Evolutionary conservation across 53 echinoderm and acorn worm genomes (phyloP), one percentile per base, ranked within the genome.

Genomic region (Apostichopus leukothele): DNA sequence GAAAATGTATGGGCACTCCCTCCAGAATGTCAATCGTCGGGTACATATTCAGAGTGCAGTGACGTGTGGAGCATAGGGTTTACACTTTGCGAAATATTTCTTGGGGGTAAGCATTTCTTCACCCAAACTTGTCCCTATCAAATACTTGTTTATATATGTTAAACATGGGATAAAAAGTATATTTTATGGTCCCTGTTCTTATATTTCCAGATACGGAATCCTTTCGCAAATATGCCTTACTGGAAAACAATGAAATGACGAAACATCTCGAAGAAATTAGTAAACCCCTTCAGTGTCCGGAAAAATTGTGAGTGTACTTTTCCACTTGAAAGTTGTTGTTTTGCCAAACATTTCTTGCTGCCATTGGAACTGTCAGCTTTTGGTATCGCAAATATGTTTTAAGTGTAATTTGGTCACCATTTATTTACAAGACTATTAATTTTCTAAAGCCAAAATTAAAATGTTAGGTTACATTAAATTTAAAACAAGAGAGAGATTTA

Each of bases 61-160:
- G 71, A 71, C 18, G 18, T 71, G 18, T 71, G 71, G 71, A n/a
- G 71, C 18, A 71, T 71, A 71, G 71, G 71, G 14, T 71, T 71
- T 71, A 71, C 71, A 71, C 18, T 71, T 71, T 71, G 71, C 16
- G 71, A 71, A 71, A 71, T 71, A 16, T 71, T 71, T 71, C 71
- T 71, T 71, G 71, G 71, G 1, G 71, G 71, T 71, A 71, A 71
- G 71, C 20, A 71, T 0, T 71, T 57, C 8, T 57, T 57, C 39
- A 39, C 39, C 39, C 39, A 39, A 39, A 39, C 39, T 39, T 39
- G 39, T 39, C 39, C 39, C 2, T 39, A 39, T 39, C 39, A 39
- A 39, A 3, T 39, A 39, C 39, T 39, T 3, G 39, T 39, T 27
- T 39, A 39, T 39, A 39, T 39, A 39, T 39, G 3, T 39, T 39